Conservation (phyloP, 2,113 vertebrate genomes). For the Ovis aries region ARS-UI_Ramb_v3.0 NC_056072.1:29623501-29624000, state of each 20-base stretch:
- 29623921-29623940: neutral
- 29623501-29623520: neutral
- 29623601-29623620: neutral
- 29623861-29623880: neutral
- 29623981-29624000: neutral
- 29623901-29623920: neutral
- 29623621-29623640: neutral
- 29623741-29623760: neutral
- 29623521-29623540: neutral
- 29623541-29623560: neutral
- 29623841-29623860: neutral
- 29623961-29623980: neutral
- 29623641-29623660: neutral
- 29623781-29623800: neutral
- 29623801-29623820: neutral
- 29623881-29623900: neutral
- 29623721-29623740: neutral
- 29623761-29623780: neutral
- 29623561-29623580: neutral
- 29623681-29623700: neutral
- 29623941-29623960: neutral
- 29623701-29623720: neutral
- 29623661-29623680: neutral
- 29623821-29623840: neutral
- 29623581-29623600: neutral